phyloP scores from a whole-genome alignment of 2,888 invertebrate genomes.

The Tetanocera ferruginea region DNA sequence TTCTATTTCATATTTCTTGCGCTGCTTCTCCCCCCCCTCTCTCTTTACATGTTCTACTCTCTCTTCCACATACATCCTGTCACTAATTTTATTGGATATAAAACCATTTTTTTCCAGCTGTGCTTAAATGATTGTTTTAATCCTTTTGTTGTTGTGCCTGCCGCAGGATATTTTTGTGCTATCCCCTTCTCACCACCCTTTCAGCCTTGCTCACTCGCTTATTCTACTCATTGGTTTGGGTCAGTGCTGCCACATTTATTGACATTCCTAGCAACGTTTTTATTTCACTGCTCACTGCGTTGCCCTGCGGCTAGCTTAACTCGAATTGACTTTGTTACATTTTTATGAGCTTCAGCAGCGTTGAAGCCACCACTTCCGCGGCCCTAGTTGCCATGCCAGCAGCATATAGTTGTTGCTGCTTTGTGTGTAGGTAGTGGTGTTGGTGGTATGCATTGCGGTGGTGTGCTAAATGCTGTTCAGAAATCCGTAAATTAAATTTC shows the following conservation, averaged over 20 bases:
- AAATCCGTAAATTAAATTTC: conserved; percentile 19
- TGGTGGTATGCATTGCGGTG: background rate
- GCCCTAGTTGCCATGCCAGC: too few species aligned
- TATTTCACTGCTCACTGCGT: background rate
- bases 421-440: background rate
- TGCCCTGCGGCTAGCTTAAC: background rate
- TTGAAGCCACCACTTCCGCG: background rate
- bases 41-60: too few species aligned
- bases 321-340: conserved; percentile 22
- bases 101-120: conserved; percentile 10
- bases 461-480: background rate
- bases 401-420: too few species aligned
- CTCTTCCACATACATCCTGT: too few species aligned
- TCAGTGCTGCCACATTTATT: conserved; percentile 2
- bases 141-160: conserved; percentile 5
- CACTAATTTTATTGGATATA: background rate
- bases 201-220: background rate
- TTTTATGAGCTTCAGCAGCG: conserved; percentile 8
- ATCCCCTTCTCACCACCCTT: background rate
- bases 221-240: background rate
- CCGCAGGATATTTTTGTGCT: too few species aligned
- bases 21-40: too few species aligned
- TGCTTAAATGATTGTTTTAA: conserved; percentile 14
- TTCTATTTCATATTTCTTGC: too few species aligned
- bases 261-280: conserved; percentile 4